These are phyloP conservation scores for Eciton burchellii DNA, from an alignment of 1,140 invertebrate genomes.

Conservation along the genomic window DNA sequence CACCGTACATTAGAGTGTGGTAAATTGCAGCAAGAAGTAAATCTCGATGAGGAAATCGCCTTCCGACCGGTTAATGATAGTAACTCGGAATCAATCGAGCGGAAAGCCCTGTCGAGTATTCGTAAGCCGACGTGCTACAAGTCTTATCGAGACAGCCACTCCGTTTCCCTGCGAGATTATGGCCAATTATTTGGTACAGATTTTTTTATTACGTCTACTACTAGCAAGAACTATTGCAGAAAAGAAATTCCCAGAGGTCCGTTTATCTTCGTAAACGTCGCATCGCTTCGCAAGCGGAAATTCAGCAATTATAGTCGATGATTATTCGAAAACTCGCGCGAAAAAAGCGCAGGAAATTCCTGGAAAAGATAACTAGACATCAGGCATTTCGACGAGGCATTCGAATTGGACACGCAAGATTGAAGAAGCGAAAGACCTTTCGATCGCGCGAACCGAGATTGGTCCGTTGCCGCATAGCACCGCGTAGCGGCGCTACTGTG, in stretches of 20 bases:
- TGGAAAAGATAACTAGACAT: too few species aligned
- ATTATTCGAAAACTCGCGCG: too few species aligned
- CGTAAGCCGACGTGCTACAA: conserved; percentile 25
- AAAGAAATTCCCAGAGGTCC: conserved; percentile 2
- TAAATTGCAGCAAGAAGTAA: neutral
- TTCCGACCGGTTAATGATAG: conserved; percentile 34
- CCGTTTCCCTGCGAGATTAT: conserved; percentile 11
- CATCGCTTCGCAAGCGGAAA: neutral
- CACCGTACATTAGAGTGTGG: too few species aligned
- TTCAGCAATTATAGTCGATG: too few species aligned
- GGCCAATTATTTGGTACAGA: conserved; percentile 37
- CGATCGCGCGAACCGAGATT: conserved; percentile 14
- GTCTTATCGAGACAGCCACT: conserved; percentile 10
- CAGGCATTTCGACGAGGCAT: neutral
- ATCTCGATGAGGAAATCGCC: conserved; percentile 25
- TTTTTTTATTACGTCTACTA: neutral
- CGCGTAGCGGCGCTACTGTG: neutral
- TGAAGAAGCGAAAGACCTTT: neutral
- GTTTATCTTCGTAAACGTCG: neutral
- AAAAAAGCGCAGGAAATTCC: too few species aligned
- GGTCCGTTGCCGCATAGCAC: too few species aligned
- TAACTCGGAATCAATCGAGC: conserved; percentile 27
- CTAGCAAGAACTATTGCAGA: neutral
- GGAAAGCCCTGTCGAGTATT: conserved; percentile 23
- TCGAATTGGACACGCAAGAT: neutral